These are phyloP conservation scores for Aphelocoma coerulescens DNA, from an alignment of 2,113 vertebrate species.

Conservation along the genomic window DNA sequence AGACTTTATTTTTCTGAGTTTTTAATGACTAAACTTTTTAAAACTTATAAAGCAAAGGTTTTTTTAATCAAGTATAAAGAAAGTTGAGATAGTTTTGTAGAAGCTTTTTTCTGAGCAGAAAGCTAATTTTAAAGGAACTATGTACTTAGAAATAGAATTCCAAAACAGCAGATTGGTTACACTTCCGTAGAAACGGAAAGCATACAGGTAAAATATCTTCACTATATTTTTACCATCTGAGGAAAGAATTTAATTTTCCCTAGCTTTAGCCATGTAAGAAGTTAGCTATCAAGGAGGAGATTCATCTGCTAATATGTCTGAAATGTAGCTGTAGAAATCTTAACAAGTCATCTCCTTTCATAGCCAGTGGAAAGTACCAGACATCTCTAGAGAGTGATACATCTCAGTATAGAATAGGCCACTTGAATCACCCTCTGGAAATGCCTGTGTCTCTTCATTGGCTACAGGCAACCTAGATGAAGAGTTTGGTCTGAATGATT, in stretches of 20 bases:
- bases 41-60: background rate
- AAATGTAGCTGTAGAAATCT: background rate
- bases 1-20: background rate
- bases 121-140: background rate
- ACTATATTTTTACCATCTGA: background rate
- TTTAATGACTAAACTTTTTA: background rate
- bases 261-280: background rate
- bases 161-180: background rate
- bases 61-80: background rate
- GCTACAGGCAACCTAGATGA: background rate
- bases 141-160: background rate
- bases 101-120: background rate
- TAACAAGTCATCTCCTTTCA: background rate
- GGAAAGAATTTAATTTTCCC: background rate
- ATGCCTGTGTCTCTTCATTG: background rate
- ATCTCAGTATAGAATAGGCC: background rate
- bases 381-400: background rate
- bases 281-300: background rate
- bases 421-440: slow-evolving; percentile 5
- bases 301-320: background rate
- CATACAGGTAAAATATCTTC: background rate
- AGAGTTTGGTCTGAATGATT: background rate
- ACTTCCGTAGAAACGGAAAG: background rate
- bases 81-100: background rate
- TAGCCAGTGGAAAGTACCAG: slow-evolving; percentile 15